These are phyloP conservation scores for Addax nasomaculatus DNA, from an alignment of 2,113 vertebrate species.

Conservation along the genomic window DNA sequence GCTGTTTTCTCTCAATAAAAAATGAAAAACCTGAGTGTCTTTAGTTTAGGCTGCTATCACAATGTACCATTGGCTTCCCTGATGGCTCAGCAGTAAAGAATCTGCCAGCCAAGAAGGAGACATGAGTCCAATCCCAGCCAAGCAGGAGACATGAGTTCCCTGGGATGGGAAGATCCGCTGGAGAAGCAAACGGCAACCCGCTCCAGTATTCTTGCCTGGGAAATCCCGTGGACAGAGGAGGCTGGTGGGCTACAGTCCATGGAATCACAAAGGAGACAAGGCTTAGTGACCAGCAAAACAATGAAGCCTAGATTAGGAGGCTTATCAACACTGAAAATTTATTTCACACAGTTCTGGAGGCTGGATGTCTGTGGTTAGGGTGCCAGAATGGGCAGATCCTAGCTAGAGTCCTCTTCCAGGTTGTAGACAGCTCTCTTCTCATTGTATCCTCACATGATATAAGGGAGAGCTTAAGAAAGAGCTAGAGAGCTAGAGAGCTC, in stretches of 20 bases:
- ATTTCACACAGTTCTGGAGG: not conserved
- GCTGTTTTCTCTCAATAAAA: not conserved
- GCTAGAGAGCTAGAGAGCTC: not conserved
- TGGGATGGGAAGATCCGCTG: not conserved
- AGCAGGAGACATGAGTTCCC: not conserved
- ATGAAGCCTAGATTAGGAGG: not conserved
- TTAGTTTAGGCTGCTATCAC: not conserved
- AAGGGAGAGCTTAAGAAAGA: not conserved
- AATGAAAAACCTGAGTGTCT: not conserved
- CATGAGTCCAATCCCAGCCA: not conserved
- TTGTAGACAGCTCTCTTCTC: not conserved
- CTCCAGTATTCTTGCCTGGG: not conserved
- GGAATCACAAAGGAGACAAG: not conserved
- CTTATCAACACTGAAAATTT: not conserved
- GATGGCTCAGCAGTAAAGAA: not conserved
- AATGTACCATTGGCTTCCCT: not conserved
- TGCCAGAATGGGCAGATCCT: not conserved
- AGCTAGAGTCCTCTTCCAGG: not conserved
- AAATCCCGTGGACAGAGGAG: not conserved
- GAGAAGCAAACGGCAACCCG: not conserved
- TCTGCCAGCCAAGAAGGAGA: not conserved
- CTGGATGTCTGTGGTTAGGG: not conserved
- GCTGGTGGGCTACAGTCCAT: not conserved
- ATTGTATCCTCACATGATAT: not conserved
- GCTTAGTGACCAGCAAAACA: not conserved